Base-by-base conservation (phyloP, 2,888 invertebrate genomes). In the Dioctria linearis region DNA sequence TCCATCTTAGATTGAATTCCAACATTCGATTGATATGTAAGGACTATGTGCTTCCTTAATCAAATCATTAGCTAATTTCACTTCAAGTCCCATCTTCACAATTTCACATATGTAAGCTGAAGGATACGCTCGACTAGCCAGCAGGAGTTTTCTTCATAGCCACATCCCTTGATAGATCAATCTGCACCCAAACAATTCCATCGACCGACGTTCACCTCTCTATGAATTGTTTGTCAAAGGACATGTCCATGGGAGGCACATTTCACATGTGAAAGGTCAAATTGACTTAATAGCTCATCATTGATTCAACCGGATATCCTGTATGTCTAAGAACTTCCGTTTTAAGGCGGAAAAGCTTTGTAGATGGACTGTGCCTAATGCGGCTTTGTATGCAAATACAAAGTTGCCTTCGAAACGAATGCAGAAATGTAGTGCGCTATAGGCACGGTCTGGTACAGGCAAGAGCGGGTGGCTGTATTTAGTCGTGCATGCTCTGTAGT, bases 221-320 rank as follows among this genome's bases (percentile, higher is more conserved):
- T 63, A 11, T 13, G 49, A 39, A 13, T 76, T 63, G 76, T 76
- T 76, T 76, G 63, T 63, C 49, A 76, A 76, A 76, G 63, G 49
- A 76, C 76, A 76, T 63, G 76, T 76, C 76, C 63, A 76, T 63
- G 51, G 46, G 63, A 61, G 76, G 76, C 76, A 63, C 76, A 76
- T 76, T 76, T 76, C 59, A 76, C 59, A 76, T 76, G 76, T 63
- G 76, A 76, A 69, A 69, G 79, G 79, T 79, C 59, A 66, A 67
- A 69, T 79, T 79, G 86, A 88, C 87, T 88, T 88, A 88, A 88
- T 88, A 87, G 87, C 88, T 88, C 88, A 88, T 88, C 88, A 88
- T 88, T 88, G 88, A 88, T 88, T 88, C 87, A 87, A 85, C 85
- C 88, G 88, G 88, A 88, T 85, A 86, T 88, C 88, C 88, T 87